Percentiles rank a stretch among this genome's conserved stretches.
phyloP scores from a whole-genome alignment of 2,797 vertebrate genomes.

The Emydoidea blandingii region DNA sequence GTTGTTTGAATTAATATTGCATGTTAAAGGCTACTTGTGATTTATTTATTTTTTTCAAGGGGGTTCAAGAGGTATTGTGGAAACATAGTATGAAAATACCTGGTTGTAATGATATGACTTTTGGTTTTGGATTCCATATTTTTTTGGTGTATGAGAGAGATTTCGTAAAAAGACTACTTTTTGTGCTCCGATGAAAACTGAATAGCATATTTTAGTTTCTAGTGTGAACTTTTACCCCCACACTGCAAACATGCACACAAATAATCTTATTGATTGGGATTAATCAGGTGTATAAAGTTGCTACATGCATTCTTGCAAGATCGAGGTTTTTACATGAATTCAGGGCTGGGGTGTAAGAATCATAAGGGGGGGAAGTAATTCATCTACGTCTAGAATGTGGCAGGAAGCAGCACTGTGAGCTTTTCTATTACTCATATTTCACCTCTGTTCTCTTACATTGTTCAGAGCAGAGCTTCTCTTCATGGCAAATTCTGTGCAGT shows the following conservation, averaged over 20 bases:
- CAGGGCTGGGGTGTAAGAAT: neutral
- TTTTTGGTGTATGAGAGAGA: neutral
- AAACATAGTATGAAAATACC: neutral
- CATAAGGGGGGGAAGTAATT: neutral
- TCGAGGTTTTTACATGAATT: neutral
- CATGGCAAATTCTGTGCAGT: neutral
- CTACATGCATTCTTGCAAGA: neutral
- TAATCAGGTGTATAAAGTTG: neutral
- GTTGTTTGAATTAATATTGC: neutral
- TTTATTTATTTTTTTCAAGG: neutral
- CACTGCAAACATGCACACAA: neutral
- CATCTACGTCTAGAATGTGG: slow-evolving; percentile 32
- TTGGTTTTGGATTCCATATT: neutral
- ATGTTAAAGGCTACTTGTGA: slow-evolving; percentile 10
- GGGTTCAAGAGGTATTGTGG: neutral
- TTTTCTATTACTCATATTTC: neutral
- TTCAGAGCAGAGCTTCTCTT: neutral
- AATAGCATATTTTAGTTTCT: neutral
- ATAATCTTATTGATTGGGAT: neutral
- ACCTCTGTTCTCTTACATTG: neutral
- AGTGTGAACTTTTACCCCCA: neutral
- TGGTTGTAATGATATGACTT: neutral
- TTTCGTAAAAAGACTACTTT: neutral
- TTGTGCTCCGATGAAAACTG: slow-evolving; percentile 18
- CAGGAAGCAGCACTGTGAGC: slow-evolving; percentile 29